These are phyloP conservation scores for Dasyurus viverrinus DNA, from an alignment of 2,113 vertebrate genomes.

Conservation along the genomic window DNA sequence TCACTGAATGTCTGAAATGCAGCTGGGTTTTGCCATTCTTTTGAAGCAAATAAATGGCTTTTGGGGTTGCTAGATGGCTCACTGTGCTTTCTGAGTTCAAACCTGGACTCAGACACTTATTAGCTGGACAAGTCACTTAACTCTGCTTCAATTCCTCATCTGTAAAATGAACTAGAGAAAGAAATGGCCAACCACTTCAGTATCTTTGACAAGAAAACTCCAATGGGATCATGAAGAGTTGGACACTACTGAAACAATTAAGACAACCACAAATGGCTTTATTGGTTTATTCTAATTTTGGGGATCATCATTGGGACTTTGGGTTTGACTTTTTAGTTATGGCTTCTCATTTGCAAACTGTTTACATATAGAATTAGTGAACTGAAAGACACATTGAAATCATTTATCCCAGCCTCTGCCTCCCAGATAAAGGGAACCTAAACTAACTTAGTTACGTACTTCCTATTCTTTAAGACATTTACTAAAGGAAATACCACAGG, in stretches of 20 bases:
- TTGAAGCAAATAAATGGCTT: neutral
- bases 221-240: too few relatives aligned
- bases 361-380: neutral
- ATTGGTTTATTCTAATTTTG: neutral
- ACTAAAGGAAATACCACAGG: neutral
- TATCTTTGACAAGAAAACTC: too few relatives aligned
- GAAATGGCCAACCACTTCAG: too few relatives aligned
- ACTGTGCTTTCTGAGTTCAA: too few relatives aligned
- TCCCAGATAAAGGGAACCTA: neutral
- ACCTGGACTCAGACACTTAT: too few relatives aligned
- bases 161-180: too few relatives aligned
- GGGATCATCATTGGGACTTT: neutral
- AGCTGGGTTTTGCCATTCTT: neutral
- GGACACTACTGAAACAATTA: too few relatives aligned
- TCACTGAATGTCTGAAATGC: neutral
- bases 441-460: neutral
- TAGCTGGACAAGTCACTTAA: too few relatives aligned
- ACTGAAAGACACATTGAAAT: neutral
- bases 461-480: neutral
- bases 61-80: too few relatives aligned
- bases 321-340: neutral
- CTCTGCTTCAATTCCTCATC: too few relatives aligned
- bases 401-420: neutral
- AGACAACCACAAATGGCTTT: neutral
- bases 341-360: neutral